These are phyloP conservation scores for Gadopsis marmoratus DNA, from an alignment of 2,797 vertebrate genomes.

Conservation along the genomic window DNA sequence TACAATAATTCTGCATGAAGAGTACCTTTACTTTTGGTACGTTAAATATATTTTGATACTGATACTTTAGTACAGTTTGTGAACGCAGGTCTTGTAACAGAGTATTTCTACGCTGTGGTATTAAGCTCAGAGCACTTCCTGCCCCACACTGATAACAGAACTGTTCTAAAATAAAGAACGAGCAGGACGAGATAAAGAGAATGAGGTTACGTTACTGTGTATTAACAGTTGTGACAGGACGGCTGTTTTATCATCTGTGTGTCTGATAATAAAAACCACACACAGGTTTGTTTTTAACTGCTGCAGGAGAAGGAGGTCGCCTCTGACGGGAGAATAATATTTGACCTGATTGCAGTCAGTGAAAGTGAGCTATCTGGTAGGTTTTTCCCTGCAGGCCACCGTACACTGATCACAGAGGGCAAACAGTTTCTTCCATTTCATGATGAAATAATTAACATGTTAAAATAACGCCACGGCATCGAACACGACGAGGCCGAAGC, in stretches of 20 bases:
- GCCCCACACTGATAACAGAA: not conserved
- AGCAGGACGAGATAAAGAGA: not conserved
- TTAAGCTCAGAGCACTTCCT: too few species aligned
- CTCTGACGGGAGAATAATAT: not conserved
- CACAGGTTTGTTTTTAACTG: conserved; percentile 18
- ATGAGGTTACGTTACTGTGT: not conserved
- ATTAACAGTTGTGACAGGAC: not conserved
- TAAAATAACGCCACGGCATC: too few species aligned
- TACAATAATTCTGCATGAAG: too few species aligned
- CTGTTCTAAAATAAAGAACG: not conserved
- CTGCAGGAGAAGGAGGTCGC: conserved; percentile 19
- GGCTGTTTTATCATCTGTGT: conserved; percentile 7
- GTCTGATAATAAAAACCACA: conserved; percentile 26
- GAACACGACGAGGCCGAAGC: too few species aligned
- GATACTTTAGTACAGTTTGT: too few species aligned
- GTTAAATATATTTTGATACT: too few species aligned
- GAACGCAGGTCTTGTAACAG: too few species aligned
- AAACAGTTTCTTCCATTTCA: not conserved
- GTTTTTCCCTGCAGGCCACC: conserved; percentile 4
- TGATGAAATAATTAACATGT: too few species aligned
- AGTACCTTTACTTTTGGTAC: too few species aligned
- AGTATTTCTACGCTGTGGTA: too few species aligned
- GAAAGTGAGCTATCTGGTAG: not conserved
- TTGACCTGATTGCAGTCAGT: conserved; percentile 10
- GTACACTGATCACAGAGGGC: not conserved